phyloP scores from a whole-genome alignment of 1,140 invertebrate genomes.

The Onthophagus taurus region DNA sequence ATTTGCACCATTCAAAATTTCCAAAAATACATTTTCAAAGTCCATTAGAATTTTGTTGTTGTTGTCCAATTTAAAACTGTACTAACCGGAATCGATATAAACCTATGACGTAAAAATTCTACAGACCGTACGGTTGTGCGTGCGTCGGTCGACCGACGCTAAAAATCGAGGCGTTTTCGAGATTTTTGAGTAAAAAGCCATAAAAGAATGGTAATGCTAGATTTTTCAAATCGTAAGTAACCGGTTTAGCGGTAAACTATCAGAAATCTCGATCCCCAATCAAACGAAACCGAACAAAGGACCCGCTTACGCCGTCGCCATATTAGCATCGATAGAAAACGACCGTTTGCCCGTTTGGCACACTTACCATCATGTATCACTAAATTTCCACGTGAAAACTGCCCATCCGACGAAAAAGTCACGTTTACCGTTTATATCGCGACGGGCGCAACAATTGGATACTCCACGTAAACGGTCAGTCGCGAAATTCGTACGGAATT shows the following conservation, averaged over 20 bases:
- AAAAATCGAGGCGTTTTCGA: background rate
- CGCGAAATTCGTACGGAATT: slow-evolving; percentile 42
- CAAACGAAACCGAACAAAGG: slow-evolving; percentile 39
- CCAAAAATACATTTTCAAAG: background rate
- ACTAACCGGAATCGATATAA: slow-evolving; percentile 8
- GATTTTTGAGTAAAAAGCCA: background rate
- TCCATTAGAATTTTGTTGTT: slow-evolving; percentile 4
- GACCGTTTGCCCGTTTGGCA: too few relatives aligned
- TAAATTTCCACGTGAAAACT: slow-evolving; percentile 42
- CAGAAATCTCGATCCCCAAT: background rate
- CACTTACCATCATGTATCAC: slow-evolving; percentile 55
- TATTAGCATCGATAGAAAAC: slow-evolving; percentile 30
- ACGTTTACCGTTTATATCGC: slow-evolving; percentile 35
- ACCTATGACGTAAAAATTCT: slow-evolving; percentile 10
- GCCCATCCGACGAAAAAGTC: slow-evolving; percentile 43
- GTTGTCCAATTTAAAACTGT: too few relatives aligned
- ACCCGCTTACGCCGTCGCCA: slow-evolving; percentile 46
- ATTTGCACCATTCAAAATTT: background rate
- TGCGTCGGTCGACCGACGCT: slow-evolving; percentile 1
- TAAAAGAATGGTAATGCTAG: background rate
- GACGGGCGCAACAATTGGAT: slow-evolving; percentile 40
- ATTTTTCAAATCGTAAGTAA: background rate
- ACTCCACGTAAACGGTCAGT: slow-evolving; percentile 44
- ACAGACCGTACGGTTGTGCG: slow-evolving; percentile 6
- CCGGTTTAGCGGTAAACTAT: too few relatives aligned